Conservation (phyloP, 2,113 vertebrate species). For the Rutilus rutilus region DNA sequence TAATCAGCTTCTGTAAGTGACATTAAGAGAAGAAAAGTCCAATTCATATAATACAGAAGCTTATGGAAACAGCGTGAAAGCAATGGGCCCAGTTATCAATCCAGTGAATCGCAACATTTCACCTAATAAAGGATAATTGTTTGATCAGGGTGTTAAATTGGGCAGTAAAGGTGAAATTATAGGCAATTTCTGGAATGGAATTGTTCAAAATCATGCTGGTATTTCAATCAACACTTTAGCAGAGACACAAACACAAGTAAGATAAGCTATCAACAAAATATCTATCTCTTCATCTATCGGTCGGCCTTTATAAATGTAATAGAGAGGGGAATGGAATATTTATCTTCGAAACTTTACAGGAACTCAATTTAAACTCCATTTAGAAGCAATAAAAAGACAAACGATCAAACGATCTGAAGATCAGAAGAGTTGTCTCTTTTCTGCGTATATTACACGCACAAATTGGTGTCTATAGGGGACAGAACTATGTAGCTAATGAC, state of each 20-base stretch:
- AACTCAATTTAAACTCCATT: slow-evolving; percentile 14
- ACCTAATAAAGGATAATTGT: slow-evolving; percentile 60
- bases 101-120: slow-evolving; percentile 30
- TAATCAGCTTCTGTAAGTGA: slow-evolving; percentile 50
- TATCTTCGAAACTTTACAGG: not conserved
- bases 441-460: not conserved
- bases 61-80: slow-evolving; percentile 42
- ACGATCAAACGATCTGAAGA: not conserved
- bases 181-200: slow-evolving; percentile 54
- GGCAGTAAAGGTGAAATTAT: slow-evolving; percentile 60
- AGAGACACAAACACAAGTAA: slow-evolving; percentile 1
- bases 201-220: slow-evolving; percentile 41
- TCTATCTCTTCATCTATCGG: not conserved
- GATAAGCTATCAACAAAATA: not conserved
- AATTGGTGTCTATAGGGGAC: not conserved
- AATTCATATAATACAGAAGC: slow-evolving; percentile 17
- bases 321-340: not conserved
- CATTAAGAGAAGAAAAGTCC: slow-evolving; percentile 40
- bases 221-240: slow-evolving; percentile 33
- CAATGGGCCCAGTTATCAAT: not conserved
- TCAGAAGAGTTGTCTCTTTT: slow-evolving; percentile 6
- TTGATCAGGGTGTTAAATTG: slow-evolving; percentile 63
- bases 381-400: slow-evolving; percentile 6
- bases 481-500: slow-evolving; percentile 33
- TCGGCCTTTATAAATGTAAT: not conserved